Evolutionary conservation across 2,113 vertebrate genomes (phyloP).

Genomic region (Myxocyprinus asiaticus): DNA sequence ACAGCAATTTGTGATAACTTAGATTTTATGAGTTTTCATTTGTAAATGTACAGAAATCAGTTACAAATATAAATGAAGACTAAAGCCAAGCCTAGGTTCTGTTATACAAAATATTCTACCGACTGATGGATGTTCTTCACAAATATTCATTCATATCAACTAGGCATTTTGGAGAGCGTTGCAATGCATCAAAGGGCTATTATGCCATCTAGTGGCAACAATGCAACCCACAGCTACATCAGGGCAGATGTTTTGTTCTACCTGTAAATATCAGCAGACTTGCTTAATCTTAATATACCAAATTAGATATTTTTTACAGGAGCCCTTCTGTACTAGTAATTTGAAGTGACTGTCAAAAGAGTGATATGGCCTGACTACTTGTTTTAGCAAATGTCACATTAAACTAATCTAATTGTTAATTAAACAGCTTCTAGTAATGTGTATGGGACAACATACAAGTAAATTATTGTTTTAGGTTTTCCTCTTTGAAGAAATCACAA

Average conservation of each 20-base stretch:
- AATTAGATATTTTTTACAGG: neutral
- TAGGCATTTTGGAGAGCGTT: neutral
- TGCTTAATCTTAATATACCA: neutral
- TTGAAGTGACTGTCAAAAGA: neutral
- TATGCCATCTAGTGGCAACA: conserved; percentile 84
- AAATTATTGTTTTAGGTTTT: too few species aligned
- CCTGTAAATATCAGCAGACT: neutral
- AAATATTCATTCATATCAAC: neutral
- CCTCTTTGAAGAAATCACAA: too few species aligned
- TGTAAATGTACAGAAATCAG: neutral
- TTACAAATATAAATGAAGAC: neutral
- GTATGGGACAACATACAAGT: too few species aligned
- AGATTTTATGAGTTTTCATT: neutral
- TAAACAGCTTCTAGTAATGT: too few species aligned
- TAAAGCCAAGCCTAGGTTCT: neutral
- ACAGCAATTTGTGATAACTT: neutral
- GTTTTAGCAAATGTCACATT: neutral
- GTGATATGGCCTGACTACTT: neutral
- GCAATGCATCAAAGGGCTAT: conserved; percentile 61
- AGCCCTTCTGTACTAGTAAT: neutral
- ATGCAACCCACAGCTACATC: conserved; percentile 59
- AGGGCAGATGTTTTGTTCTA: neutral
- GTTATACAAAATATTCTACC: conserved; percentile 4
- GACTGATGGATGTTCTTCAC: conserved; percentile 47
- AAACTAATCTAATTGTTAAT: neutral